Evolutionary conservation across 2,113 vertebrate species (phyloP).

Genomic region (Bubo scandiacus): DNA sequence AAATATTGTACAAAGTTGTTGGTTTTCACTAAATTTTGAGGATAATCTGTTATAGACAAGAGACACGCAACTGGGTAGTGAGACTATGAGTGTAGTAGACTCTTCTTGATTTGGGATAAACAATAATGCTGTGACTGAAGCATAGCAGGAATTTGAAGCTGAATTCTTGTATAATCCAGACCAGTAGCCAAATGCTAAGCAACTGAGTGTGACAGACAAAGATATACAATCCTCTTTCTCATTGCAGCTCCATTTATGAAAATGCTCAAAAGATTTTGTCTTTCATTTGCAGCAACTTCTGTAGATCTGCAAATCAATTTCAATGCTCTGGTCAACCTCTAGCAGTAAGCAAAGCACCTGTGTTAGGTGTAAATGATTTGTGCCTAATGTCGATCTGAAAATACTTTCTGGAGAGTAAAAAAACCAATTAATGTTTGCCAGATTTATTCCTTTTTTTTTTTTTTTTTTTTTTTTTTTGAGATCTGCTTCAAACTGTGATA

Average conservation of each 20-base stretch:
- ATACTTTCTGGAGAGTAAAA: not conserved
- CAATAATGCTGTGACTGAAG: not conserved
- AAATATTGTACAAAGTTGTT: not conserved
- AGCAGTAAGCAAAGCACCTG: not conserved
- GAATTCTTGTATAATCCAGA: not conserved
- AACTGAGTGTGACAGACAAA: not conserved
- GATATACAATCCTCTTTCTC: not conserved
- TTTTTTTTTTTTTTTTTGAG: not conserved
- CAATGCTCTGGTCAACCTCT: not conserved
- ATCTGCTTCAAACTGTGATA: not conserved
- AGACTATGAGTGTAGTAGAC: not conserved
- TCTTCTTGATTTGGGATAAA: not conserved
- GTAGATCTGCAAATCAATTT: not conserved
- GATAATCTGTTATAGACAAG: not conserved
- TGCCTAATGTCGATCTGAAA: not conserved
- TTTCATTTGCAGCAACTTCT: not conserved
- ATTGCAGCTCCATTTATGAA: not conserved
- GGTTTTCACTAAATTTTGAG: not conserved
- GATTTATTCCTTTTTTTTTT: not conserved
- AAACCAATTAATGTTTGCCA: not conserved
- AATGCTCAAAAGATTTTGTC: not conserved
- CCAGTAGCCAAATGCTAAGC: constrained; percentile 13
- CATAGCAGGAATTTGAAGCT: not conserved
- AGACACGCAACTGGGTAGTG: not conserved
- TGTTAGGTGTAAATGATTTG: not conserved